Base-by-base conservation (phyloP, 2,113 vertebrate genomes). In the Jacana jacana region DNA sequence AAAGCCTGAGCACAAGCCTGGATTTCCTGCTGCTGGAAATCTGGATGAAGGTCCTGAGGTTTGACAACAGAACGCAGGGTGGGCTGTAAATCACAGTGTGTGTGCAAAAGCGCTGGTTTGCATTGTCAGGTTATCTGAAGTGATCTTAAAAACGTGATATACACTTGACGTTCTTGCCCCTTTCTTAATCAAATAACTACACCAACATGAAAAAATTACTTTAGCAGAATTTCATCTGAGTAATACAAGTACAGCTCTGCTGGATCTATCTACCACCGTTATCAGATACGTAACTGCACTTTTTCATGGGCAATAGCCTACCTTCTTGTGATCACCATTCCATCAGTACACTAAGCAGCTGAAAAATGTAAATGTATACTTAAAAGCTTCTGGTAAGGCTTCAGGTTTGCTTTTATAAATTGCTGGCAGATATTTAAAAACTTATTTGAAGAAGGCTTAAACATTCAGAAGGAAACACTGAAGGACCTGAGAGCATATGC, bases 381-480 rank as follows among this genome's bases (percentile, higher is more conserved):
- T 77, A 8, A 2, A 42, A 35, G 13, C 37, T 86, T 73, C 66
- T 70, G 57, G 27, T 31, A 46, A 68, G 70, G 31, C 22, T 91
- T 81, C 24, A 85, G 19, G 48, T 89, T 95, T 91, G 10, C 9
- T 61, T 44, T 78, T 73, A 68, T 60, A 35, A 83, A 93, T 89
- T 79, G 70, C 55, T 94, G 70, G 55, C 95, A 98, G 99, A 98
- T 99, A 98, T 98, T 99, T 97, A 99, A 98, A 95, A 98, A 98
- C 91, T 97, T 99, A 49, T 99, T 99, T 96, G 98, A 99, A 97
- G 99, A 99, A 93, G 99, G 98, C 30, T 97, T 99, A 97, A 98
- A 98, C 96, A 93, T 99, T 71, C 99, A 99, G 98, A 99, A 99
- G 93, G 98, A 98, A 46, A 98, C 98, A 46, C 91, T 99, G 87